Evolutionary conservation across 1,140 invertebrate genomes (phyloP).

Genomic region (Lepidurus couesii): DNA sequence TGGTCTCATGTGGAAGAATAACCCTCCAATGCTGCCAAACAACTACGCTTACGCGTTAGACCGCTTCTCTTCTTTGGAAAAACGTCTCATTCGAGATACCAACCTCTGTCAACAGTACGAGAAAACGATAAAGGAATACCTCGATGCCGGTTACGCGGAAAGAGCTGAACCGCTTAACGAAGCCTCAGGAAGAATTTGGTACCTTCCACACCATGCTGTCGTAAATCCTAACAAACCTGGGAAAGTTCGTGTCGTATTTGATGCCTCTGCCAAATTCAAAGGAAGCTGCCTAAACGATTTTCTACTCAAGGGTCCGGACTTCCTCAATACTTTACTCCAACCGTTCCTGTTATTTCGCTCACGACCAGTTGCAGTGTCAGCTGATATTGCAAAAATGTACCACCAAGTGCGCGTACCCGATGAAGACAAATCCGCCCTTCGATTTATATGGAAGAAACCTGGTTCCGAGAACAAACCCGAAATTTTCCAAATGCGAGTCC

Average conservation of each 20-base stretch:
- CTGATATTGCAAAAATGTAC: constrained; percentile 32
- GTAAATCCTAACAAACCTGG: constrained; percentile 34
- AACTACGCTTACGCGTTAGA: no score
- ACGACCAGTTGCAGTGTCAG: constrained; percentile 27
- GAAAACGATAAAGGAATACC: no score
- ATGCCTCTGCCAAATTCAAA: constrained; percentile 31
- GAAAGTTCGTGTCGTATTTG: constrained; percentile 36
- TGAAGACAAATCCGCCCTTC: constrained; percentile 33
- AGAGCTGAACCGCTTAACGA: no score
- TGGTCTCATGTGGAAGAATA: no score
- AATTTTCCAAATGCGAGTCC: no score
- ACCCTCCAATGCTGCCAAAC: no score
- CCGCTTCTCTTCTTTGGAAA: no score
- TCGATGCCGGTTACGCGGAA: no score
- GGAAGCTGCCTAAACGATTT: constrained; percentile 32
- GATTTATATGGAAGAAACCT: constrained; percentile 35
- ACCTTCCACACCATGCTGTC: constrained; percentile 35
- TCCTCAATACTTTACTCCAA: constrained; percentile 28
- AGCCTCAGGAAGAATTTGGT: not conserved
- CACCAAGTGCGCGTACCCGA: constrained; percentile 29
- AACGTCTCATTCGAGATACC: no score
- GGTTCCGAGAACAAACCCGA: no score
- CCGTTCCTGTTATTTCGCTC: constrained; percentile 28
- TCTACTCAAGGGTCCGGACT: constrained; percentile 34
- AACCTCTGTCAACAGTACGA: no score